Conservation (phyloP, 2,888 invertebrate species). For the Andrena fulva region DNA sequence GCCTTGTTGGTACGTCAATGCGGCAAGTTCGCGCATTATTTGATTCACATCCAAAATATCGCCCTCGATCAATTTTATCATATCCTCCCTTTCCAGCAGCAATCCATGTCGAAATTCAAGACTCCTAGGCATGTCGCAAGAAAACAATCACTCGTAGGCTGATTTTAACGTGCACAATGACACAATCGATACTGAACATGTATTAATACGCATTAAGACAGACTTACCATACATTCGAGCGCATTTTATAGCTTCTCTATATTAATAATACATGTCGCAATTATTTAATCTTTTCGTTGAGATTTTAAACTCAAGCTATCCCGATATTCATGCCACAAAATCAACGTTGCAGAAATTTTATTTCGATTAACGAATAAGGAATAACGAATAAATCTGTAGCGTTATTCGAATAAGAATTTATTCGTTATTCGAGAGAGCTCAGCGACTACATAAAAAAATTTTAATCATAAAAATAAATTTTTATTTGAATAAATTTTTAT, state of each 20-base stretch:
- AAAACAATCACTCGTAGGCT: constrained; percentile 17
- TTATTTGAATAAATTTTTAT: no score
- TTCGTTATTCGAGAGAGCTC: no score
- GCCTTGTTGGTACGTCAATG: constrained; percentile 90
- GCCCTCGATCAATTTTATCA: constrained; percentile 92
- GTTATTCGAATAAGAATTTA: no score
- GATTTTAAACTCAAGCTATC: constrained; percentile 53
- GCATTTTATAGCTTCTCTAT: constrained; percentile 64
- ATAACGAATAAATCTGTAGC: no score
- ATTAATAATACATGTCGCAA: constrained; percentile 62
- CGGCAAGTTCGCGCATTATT: constrained; percentile 92
- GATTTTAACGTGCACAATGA: not conserved
- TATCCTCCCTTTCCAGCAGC: constrained; percentile 92
- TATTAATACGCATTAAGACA: constrained; percentile 38
- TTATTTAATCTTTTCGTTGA: constrained; percentile 59
- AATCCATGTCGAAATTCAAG: constrained; percentile 93
- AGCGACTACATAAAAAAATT: no score
- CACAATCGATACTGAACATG: not conserved
- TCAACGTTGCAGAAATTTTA: not conserved
- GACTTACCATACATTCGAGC: constrained; percentile 62
- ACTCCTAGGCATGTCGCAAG: constrained; percentile 84
- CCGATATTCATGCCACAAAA: constrained; percentile 45
- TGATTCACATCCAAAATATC: constrained; percentile 93
- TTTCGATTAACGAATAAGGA: no score
- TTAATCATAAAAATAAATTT: no score